Percentiles rank a stretch among this genome's conserved stretches.
Conservation (phyloP, 2,888 invertebrate genomes). For the Tiliacea aurago region DNA sequence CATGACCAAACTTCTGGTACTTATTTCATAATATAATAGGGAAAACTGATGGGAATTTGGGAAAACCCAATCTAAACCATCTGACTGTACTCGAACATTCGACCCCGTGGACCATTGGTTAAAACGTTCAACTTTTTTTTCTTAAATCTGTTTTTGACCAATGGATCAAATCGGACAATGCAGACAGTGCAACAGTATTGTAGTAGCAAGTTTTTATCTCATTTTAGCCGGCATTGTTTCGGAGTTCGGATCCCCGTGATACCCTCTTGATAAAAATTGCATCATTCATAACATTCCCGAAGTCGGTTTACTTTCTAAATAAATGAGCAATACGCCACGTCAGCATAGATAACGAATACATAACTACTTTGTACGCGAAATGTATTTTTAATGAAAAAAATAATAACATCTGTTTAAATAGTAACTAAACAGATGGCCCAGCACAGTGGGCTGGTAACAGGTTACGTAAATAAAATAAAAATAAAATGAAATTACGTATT, state of each 20-base stretch:
- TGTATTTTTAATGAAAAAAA: neutral
- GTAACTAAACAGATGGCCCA: neutral
- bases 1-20: neutral
- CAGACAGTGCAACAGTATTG: neutral
- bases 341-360: slow-evolving; percentile 32
- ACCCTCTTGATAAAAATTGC: slow-evolving; percentile 42
- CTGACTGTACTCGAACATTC: neutral
- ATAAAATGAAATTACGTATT: neutral
- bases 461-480: neutral
- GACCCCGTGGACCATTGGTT: neutral
- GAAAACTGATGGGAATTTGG: no score
- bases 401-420: slow-evolving; percentile 15
- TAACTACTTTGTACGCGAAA: neutral
- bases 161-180: neutral
- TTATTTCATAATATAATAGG: neutral
- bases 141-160: neutral
- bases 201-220: neutral
- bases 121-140: neutral
- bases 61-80: neutral
- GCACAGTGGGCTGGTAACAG: neutral
- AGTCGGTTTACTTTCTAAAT: slow-evolving; percentile 21
- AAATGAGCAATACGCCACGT: slow-evolving; percentile 38
- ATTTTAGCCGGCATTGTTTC: neutral
- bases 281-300: slow-evolving; percentile 27
- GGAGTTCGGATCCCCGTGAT: slow-evolving; percentile 13